phyloP scores from a whole-genome alignment of 2,888 invertebrate species.

The Alentia gelatinosa region DNA sequence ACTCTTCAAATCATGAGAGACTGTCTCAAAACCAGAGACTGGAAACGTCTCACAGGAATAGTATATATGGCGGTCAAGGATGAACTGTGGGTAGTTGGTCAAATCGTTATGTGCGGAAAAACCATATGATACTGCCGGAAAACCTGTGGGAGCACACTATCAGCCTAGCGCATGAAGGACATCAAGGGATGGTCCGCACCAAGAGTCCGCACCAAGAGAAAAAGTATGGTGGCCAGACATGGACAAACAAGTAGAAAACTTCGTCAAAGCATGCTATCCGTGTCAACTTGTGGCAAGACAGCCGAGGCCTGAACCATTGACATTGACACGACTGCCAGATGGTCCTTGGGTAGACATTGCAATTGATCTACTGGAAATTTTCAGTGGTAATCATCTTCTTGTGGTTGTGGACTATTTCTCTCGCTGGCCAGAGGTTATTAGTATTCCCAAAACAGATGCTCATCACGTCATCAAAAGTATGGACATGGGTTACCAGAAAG shows the following conservation, averaged over 20 bases:
- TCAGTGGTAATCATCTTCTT: constrained; percentile 8
- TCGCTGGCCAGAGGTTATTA: constrained; percentile 47
- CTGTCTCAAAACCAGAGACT: background rate
- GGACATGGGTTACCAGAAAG: constrained; percentile 47
- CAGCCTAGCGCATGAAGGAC: constrained; percentile 53
- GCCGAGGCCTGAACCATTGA: constrained; percentile 43
- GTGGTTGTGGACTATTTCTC: constrained; percentile 55
- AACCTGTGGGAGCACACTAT: background rate
- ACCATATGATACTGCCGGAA: constrained; percentile 23
- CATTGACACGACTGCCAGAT: background rate
- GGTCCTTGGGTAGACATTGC: constrained; percentile 55
- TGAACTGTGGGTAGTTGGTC: constrained; percentile 30
- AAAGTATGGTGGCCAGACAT: constrained; percentile 57
- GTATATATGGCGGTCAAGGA: background rate
- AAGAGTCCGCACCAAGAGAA: constrained; percentile 36
- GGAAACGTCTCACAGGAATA: background rate
- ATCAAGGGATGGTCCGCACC: constrained; percentile 53
- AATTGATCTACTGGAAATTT: constrained; percentile 34
- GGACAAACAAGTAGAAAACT: constrained; percentile 51
- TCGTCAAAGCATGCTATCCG: background rate
- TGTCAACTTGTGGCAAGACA: constrained; percentile 2
- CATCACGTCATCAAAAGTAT: background rate
- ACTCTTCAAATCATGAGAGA: background rate
- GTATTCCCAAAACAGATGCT: background rate
- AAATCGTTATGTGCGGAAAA: constrained; percentile 53